Conservation (phyloP, 2,113 vertebrate species). For the Odontesthes bonariensis region DNA sequence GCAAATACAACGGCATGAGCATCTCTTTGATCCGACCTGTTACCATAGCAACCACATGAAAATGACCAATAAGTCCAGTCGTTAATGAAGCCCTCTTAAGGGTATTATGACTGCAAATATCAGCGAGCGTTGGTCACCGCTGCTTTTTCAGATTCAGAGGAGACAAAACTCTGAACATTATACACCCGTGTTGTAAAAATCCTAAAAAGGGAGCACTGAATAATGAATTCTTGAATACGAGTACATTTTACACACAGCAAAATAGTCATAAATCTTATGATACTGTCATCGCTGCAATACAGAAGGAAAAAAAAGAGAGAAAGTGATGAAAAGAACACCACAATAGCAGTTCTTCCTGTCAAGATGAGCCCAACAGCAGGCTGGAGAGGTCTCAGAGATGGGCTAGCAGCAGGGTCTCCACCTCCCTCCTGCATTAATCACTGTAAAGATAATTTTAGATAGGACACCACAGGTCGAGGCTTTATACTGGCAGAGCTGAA, state of each 20-base stretch:
- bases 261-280: slow-evolving; percentile 17
- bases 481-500: slow-evolving; percentile 41
- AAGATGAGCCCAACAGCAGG: slow-evolving; percentile 32
- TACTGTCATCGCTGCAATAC: slow-evolving; percentile 26
- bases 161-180: not conserved
- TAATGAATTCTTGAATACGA: slow-evolving; percentile 7
- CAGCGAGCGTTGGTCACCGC: no score
- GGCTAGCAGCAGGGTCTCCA: slow-evolving; percentile 57
- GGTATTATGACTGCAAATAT: slow-evolving; percentile 38
- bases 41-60: slow-evolving; percentile 80
- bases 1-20: slow-evolving; percentile 4
- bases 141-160: slow-evolving; percentile 25
- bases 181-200: slow-evolving; percentile 12
- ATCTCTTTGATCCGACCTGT: slow-evolving; percentile 70
- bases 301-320: slow-evolving; percentile 29
- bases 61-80: slow-evolving; percentile 64
- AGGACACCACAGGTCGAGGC: slow-evolving; percentile 40
- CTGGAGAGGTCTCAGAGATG: slow-evolving; percentile 50
- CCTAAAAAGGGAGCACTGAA: slow-evolving; percentile 5
- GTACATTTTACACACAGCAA: slow-evolving; percentile 14
- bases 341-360: slow-evolving; percentile 50
- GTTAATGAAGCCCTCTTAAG: slow-evolving; percentile 49
- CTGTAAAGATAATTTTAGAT: slow-evolving; percentile 68
- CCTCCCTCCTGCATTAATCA: slow-evolving; percentile 76
- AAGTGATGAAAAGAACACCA: slow-evolving; percentile 39